Conservation (phyloP, 37 sponge, comb jelly and placozoan genomes). For the Amphimedon queenslandica region DNA sequence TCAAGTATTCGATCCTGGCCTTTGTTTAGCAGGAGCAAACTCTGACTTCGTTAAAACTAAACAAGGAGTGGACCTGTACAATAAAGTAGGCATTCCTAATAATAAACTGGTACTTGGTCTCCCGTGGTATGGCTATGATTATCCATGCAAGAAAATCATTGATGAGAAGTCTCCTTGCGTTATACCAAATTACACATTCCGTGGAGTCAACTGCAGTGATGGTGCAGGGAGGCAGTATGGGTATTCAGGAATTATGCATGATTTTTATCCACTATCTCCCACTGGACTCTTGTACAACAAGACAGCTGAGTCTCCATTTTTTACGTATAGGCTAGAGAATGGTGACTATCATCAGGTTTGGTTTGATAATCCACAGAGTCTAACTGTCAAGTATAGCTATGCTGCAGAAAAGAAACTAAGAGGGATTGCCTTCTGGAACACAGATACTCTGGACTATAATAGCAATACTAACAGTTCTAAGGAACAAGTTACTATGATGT, state of each 20-base stretch:
- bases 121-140: slow-evolving; percentile 93
- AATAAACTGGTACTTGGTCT: slow-evolving; percentile 67
- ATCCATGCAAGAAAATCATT: slow-evolving; percentile 44
- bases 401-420: slow-evolving; percentile 29
- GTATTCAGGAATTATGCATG: slow-evolving; percentile 14
- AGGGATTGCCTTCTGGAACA: slow-evolving; percentile 78
- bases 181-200: slow-evolving; percentile 54
- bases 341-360: slow-evolving; percentile 71
- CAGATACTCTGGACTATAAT: slow-evolving; percentile 63
- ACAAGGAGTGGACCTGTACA: slow-evolving; percentile 39
- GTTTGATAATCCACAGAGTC: slow-evolving; percentile 84
- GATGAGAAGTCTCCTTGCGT: slow-evolving; percentile 32
- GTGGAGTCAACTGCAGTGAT: slow-evolving; percentile 79
- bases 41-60: slow-evolving; percentile 49
- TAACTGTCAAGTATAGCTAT: slow-evolving; percentile 57
- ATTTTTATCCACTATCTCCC: neutral
- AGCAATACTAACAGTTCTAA: neutral
- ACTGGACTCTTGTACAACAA: slow-evolving; percentile 46
- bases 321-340: slow-evolving; percentile 34
- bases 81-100: slow-evolving; percentile 41
- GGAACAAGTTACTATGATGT: slow-evolving; percentile 25
- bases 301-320: slow-evolving; percentile 39
- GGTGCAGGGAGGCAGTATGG: slow-evolving; percentile 65
- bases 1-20: slow-evolving; percentile 50
- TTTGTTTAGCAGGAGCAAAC: slow-evolving; percentile 80